These are phyloP conservation scores for Zaprionus lineosus DNA, from an alignment of 2,888 invertebrate genomes.

Conservation along the genomic window DNA sequence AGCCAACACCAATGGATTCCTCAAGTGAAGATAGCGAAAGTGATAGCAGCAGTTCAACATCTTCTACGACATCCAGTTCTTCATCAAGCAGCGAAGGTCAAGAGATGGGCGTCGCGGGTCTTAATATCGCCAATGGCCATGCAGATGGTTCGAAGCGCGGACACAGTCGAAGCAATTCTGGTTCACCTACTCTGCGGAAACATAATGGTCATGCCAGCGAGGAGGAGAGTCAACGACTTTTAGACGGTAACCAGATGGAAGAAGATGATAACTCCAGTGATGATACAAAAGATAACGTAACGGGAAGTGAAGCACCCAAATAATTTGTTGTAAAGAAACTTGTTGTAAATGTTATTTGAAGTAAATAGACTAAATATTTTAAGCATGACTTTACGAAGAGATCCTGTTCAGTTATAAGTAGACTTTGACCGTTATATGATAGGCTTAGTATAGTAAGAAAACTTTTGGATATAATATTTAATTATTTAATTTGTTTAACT, in stretches of 20 bases:
- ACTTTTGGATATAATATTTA: no score
- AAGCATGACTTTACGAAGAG: slow-evolving; percentile 24
- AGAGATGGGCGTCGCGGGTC: slow-evolving; percentile 60
- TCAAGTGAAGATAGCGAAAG: slow-evolving; percentile 84
- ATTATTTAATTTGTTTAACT: no score
- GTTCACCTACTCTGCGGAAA: slow-evolving; percentile 49
- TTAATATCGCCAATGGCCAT: slow-evolving; percentile 62
- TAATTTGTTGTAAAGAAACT: slow-evolving; percentile 46
- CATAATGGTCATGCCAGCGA: slow-evolving; percentile 60
- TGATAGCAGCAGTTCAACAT: slow-evolving; percentile 84
- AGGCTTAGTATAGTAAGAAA: no score
- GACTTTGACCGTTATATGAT: slow-evolving; percentile 16
- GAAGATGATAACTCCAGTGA: slow-evolving; percentile 67
- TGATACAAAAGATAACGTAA: slow-evolving; percentile 32
- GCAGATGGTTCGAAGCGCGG: slow-evolving; percentile 31
- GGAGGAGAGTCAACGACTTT: slow-evolving; percentile 51
- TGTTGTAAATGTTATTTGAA: slow-evolving; percentile 19
- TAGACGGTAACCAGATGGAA: slow-evolving; percentile 60
- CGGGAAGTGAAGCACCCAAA: slow-evolving; percentile 25
- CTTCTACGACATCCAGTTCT: slow-evolving; percentile 82
- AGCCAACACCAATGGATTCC: slow-evolving; percentile 81
- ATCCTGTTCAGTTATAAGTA: slow-evolving; percentile 19
- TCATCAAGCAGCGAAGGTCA: slow-evolving; percentile 62
- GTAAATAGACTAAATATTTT: neutral
- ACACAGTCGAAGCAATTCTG: slow-evolving; percentile 61